Base-by-base conservation (phyloP, 92 coral and sea anemone species). In the Umimayanthus chanpuru region DNA sequence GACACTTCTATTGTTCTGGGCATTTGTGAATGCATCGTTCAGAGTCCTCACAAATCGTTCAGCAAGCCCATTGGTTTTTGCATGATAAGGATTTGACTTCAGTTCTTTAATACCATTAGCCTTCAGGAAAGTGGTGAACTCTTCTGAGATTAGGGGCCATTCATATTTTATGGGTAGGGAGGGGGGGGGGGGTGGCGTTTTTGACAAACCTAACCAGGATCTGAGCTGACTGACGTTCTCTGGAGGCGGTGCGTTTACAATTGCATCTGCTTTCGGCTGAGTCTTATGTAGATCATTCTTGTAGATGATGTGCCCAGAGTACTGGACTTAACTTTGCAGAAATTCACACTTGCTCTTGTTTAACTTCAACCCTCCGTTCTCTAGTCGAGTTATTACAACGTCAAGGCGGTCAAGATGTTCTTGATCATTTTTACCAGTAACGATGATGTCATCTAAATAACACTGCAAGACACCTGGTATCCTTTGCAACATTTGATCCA, bases 141-240 rank as follows among this genome's bases (percentile, higher is more conserved):
- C 88, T 56, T 70, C 87, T 21, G 78, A 82, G 18, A 30, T 26
- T 15, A 82, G 7, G 20, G 50, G 81, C 72, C 68, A 71, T 43
- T 84, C 94, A 43, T 73, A 82, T 73, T 25, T 88, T 85, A 88
- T 87, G 88, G 25, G 85, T 88, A 8, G 88, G 91, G 87, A 10
- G 73, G 76, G 65, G 73, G 81, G 66, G 26, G 73, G 66, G 74
- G 82, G 56, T 82, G 81, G n/a, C n/a, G 58, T 88, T 73, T 38
- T 81, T 88, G 0, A 73, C 88, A 39, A 81, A 88, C 88, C 81
- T 7, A 88, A 56, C 87, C 91, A 88, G 18, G 91, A 81, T 88
- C 87, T 88, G 11, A 88, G 91, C 73, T 88, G 90, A 30, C 86
- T 88, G 86, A 80, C 73, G 80, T 80, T 79, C 55, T 80, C 77